Base-by-base conservation (phyloP, 1,140 invertebrate species). In the Copidosoma floridanum region DNA sequence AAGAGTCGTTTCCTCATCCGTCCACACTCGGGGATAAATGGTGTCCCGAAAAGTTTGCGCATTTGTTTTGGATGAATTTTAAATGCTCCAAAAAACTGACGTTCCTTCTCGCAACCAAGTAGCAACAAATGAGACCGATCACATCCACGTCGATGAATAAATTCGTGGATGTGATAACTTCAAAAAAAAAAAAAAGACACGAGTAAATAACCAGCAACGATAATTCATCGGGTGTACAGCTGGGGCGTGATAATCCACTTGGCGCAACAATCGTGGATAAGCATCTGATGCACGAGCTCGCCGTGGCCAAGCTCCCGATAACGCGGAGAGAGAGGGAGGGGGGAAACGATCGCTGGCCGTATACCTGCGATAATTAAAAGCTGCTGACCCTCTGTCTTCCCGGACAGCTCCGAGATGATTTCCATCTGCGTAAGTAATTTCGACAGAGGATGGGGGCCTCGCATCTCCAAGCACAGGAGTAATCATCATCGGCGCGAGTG, bases 301-400 rank as follows among this genome's bases (percentile, higher is more conserved):
- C 26, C 27, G 6, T 11, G 6, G 32, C 7, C 21, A 23, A 29
- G 32, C 27, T 21, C 14, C 23, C 21, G 54, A 47, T 56, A 56
- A 47, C 7, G 35, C 29, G 27, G 10, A n/a, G n/a, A n/a, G n/a
- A n/a, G n/a, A n/a, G n/a, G n/a, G n/a, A n/a, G n/a, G n/a, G n/a
- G n/a, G n/a, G n/a, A n/a, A 55, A 35, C 35, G 35, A 46, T 56
- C 23, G 41, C 27, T 12, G 11, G 21, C 8, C 37, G 14, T 38
- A 20, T 20, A 18, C 51, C 38, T 1, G 43, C 24, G 43, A 44
- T 52, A 32, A 59, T 59, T 37, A 44, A 59, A 52, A 44, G 37
- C 11, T 18, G 23, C 51, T 51, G 35, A n/a, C n/a, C n/a, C n/a
- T n/a, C n/a, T n/a, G 37, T 48, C 21, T 43, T 21, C n/a, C 24